Base-by-base conservation (phyloP, 1,140 invertebrate species). In the Ostrea denselamellosa region DNA sequence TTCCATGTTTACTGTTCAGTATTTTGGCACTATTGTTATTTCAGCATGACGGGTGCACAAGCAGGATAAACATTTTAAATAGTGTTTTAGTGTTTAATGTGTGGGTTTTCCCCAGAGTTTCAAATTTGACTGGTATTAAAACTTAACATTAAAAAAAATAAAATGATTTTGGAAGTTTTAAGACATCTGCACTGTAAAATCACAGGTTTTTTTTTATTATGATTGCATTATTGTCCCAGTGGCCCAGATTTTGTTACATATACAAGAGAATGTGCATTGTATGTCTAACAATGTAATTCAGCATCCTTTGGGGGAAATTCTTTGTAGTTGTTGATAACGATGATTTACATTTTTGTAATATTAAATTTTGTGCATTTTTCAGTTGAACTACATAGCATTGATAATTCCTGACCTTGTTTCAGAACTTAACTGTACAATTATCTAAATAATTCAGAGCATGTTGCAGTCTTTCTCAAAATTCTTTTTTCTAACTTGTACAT, bases 41-140 rank as follows among this genome's bases (percentile, higher is more conserved):
- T 83, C 44, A 83, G 82, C 82, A 83, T 83, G 82, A 83, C n/a
- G 44, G 82, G 82, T 83, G 82, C 82, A 83, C 82, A 83, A 28
- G 28, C 68, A 77, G 68, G 68, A 34, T 25, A 22, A 77, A 83
- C n/a, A 53, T 22, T 83, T 22, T 53, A 54, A 83, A 53, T 83
- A 83, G 82, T n/a, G 52, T 52, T 83, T 83, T 83, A 54, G 52
- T 83, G 82, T 83, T 83, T 83, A 83, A 22, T 83, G 28, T 22
- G 0, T 22, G 82, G 44, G 34, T 53, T 83, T 83, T 52, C 52
- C 82, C 82, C 82, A 83, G 82, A 83, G 82, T 77, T 77, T 12
- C 25, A 77, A 77, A 77, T 28, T 77, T 77, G 22, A 77, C 25
- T 34, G 12, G 56, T n/a, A 62, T 19, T 14, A 17, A 62, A 62